Conservation (phyloP, 2,797 vertebrate genomes). For the Tragopan temminckii region DNA sequence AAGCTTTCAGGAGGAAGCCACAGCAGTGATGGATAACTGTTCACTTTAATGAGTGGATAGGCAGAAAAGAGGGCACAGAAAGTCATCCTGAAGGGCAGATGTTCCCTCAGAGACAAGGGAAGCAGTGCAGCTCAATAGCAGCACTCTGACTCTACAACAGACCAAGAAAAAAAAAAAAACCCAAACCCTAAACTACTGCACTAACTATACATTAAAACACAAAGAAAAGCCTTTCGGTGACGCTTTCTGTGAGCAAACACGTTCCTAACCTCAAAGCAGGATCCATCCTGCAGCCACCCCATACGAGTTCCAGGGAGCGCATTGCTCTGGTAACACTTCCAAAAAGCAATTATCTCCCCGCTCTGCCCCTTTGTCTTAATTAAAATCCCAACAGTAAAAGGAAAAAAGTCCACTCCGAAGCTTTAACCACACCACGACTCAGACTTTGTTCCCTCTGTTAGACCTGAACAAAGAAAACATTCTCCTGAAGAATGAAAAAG, state of each 20-base stretch:
- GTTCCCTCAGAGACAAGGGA: background rate
- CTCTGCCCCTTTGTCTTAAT: background rate
- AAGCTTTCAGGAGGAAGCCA: background rate
- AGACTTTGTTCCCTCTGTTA: background rate
- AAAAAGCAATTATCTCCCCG: background rate
- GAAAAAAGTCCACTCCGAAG: background rate
- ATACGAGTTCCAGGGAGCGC: background rate
- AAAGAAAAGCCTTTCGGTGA: background rate
- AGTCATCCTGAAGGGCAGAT: background rate
- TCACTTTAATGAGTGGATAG: background rate
- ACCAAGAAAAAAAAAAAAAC: no score
- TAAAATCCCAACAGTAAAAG: background rate
- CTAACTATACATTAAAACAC: background rate
- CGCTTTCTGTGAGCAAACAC: background rate
- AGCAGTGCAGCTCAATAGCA: background rate
- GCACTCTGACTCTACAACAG: background rate
- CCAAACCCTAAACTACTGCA: background rate
- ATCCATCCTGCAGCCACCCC: background rate
- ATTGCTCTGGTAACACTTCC: background rate
- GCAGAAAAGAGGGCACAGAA: accelerated
- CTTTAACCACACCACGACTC: background rate
- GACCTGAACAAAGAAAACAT: no score
- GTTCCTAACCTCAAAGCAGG: background rate
- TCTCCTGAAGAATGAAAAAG: background rate
- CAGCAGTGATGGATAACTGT: background rate